Conservation (phyloP, 2,888 invertebrate species). For the Tachystola acroxantha region DNA sequence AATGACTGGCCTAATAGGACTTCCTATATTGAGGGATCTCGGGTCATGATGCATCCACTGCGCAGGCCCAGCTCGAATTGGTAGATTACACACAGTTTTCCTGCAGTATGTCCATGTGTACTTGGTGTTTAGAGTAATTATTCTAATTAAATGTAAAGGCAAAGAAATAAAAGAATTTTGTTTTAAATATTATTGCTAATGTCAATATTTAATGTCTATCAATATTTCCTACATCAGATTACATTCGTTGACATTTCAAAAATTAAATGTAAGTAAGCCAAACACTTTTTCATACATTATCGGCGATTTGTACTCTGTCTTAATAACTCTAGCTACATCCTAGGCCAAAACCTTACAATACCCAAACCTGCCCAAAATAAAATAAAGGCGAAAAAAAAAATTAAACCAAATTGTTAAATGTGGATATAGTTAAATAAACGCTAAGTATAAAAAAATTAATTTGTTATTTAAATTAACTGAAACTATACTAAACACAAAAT, state of each 20-base stretch:
- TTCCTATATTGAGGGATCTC: too few relatives aligned
- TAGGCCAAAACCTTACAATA: constrained; percentile 78
- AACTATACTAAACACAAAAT: constrained; percentile 65
- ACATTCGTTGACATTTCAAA: constrained; percentile 78
- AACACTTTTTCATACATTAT: constrained; percentile 66
- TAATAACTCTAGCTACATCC: constrained; percentile 75
- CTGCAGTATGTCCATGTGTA: too few relatives aligned
- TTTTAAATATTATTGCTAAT: constrained; percentile 76
- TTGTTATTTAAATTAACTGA: constrained; percentile 67
- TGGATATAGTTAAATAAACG: constrained; percentile 46
- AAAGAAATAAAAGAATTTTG: constrained; percentile 52
- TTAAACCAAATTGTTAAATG: constrained; percentile 49
- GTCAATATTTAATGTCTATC: constrained; percentile 77
- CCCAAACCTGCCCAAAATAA: constrained; percentile 77
- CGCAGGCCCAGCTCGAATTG: too few relatives aligned
- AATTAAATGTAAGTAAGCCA: constrained; percentile 74
- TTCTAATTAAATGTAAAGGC: too few relatives aligned
- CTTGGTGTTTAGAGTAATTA: too few relatives aligned
- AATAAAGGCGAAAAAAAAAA: constrained; percentile 51
- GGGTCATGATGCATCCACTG: too few relatives aligned
- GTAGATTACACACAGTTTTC: too few relatives aligned
- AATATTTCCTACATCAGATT: constrained; percentile 77
- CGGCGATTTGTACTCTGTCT: constrained; percentile 77
- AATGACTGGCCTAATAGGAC: too few relatives aligned
- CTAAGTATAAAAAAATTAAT: constrained; percentile 48